Evolutionary conservation across 2,797 vertebrate genomes (phyloP), one percentile per base, ranked within the genome.

Genomic region (Paedocypris micromegethes): DNA sequence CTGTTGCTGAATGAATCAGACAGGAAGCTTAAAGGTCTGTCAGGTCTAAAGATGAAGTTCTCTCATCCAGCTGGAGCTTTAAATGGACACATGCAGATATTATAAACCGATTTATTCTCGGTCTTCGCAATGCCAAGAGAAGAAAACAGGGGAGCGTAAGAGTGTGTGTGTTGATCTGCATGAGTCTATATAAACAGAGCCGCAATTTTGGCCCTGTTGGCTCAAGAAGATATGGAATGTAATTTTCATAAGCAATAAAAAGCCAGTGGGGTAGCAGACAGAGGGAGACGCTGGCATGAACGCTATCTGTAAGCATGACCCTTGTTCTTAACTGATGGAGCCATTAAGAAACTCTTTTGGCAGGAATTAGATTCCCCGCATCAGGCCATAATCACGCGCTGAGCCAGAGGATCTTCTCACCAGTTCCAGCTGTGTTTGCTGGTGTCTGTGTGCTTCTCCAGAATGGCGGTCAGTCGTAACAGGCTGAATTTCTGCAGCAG

Each of bases 401-500:
- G n/a, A 58, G 47, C 56, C 23, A 9, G 8, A 48, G 0, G 55
- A 8, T 23, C 4, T 64, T 64, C 91, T 91, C 79, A 94, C 92
- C 92, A 93, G 0, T 82, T 85, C 92, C 92, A 90, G 62, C 87
- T 80, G 37, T 90, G 92, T 49, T 91, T 92, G 79, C 88, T 89
- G 9, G 88, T 85, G 66, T 90, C 77, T 0, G 90, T 88, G 75
- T 92, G 87, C 72, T 91, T 92, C 84, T 93, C 92, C 87, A 94
- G 88, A 79, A 93, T 89, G 77, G 91, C 88, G 0, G 92, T 93
- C 64, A 94, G 90, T 1, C 84, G 80, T 9, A 94, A 88, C 57
- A 94, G 83, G 2, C 90, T 93, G 80, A 91, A 89, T 72, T 92
- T 92, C 77, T 91, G 92, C 55, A 93, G 84, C 40, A 93, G 87